Percentiles rank a stretch among this genome's conserved stretches.
phyloP scores from a whole-genome alignment of 2,113 vertebrate genomes.

The Rhabdornis inornatus region DNA sequence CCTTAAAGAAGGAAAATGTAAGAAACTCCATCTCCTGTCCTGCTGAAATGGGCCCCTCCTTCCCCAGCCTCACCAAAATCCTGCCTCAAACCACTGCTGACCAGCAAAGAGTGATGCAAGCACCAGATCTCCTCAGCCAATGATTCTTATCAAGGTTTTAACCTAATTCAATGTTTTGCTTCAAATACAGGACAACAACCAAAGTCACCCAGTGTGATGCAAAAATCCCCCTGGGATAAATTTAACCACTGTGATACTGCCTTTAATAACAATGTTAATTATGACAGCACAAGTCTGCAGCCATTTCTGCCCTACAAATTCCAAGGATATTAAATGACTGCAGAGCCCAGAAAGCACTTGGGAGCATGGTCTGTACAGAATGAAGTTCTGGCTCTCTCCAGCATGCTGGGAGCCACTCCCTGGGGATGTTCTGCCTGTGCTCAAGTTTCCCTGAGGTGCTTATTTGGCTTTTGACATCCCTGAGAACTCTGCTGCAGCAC shows the following conservation, averaged over 20 bases:
- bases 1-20: neutral
- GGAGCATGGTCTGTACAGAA: neutral
- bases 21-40: neutral
- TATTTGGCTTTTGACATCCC: neutral
- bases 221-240: neutral
- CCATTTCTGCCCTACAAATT: slow-evolving; percentile 27
- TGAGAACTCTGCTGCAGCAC: neutral
- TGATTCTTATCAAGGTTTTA: neutral
- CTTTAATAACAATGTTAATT: slow-evolving; percentile 36
- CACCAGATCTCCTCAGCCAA: neutral
- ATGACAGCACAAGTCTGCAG: neutral
- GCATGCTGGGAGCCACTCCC: neutral
- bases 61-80: neutral
- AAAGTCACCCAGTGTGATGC: neutral
- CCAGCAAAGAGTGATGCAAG: neutral
- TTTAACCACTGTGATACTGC: neutral
- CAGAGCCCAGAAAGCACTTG: neutral
- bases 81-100: neutral
- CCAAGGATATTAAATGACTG: slow-evolving; percentile 1
- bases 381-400: neutral
- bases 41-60: neutral
- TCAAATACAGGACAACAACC: neutral
- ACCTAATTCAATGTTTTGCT: slow-evolving; percentile 1
- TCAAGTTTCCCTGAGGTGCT: neutral
- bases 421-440: neutral